Conservation (phyloP, 2,888 invertebrate genomes). For the Mamestra brassicae region DNA sequence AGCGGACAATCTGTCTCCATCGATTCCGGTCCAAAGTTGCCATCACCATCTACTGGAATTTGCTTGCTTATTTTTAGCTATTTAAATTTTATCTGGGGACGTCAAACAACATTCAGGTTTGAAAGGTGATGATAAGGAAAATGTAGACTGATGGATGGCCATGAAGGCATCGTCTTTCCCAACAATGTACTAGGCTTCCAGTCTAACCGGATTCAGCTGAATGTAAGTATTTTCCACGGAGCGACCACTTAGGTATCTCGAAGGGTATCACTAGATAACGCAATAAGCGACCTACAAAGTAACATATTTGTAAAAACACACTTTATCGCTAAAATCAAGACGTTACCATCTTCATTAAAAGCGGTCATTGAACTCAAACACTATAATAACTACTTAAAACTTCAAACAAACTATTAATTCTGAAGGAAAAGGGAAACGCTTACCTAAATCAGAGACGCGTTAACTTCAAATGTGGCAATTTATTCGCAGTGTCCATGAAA, state of each 20-base stretch:
- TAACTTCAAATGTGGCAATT: constrained; percentile 57
- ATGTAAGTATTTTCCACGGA: not conserved
- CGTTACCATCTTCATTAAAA: not conserved
- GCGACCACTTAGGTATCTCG: not conserved
- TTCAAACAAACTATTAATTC: constrained; percentile 32
- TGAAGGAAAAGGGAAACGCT: constrained; percentile 57
- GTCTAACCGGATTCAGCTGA: not conserved
- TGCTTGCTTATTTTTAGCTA: too few species aligned
- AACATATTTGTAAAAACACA: not conserved
- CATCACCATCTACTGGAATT: too few species aligned
- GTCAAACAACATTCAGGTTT: too few species aligned
- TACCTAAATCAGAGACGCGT: constrained; percentile 66
- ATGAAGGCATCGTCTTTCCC: not conserved
- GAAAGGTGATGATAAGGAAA: too few species aligned
- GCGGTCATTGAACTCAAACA: constrained; percentile 6
- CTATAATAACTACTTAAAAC: constrained; percentile 8
- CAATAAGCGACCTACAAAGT: constrained; percentile 2
- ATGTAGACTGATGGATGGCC: too few species aligned
- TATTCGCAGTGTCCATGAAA: constrained; percentile 43
- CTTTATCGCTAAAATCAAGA: not conserved
- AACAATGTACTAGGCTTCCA: not conserved
- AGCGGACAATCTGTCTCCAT: too few species aligned
- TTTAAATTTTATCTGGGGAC: too few species aligned
- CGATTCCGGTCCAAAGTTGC: too few species aligned
- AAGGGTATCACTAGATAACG: not conserved